A percentile compares a stretch with the other conserved stretches of the same genome.
Evolutionary conservation across 2,113 vertebrate genomes (phyloP).

Genomic region (Tetrao urogallus): DNA sequence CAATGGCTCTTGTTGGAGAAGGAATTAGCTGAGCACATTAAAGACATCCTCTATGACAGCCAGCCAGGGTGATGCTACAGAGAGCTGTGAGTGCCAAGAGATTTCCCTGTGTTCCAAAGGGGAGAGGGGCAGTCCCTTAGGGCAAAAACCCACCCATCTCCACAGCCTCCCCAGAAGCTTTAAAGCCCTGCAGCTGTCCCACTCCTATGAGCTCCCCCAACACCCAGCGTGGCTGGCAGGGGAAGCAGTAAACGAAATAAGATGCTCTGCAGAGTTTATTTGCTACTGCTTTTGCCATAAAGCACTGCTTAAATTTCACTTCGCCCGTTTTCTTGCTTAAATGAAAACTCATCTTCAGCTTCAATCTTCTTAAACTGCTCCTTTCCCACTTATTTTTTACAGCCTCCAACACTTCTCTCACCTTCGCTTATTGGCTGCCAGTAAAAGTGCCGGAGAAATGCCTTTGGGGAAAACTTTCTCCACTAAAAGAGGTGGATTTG

Average conservation of each 20-base stretch:
- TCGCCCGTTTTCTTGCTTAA: background rate
- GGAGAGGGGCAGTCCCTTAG: background rate
- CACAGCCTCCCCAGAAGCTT: background rate
- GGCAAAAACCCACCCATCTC: background rate
- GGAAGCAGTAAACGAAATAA: background rate
- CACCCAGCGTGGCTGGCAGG: background rate
- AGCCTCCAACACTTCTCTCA: background rate
- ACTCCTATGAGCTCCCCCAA: accelerated
- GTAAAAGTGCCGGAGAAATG: background rate
- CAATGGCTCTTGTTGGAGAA: background rate
- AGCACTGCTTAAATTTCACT: background rate
- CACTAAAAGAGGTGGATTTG: background rate
- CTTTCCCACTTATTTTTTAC: background rate
- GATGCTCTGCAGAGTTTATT: background rate
- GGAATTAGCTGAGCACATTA: background rate
- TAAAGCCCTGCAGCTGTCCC: background rate
- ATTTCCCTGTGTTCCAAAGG: background rate
- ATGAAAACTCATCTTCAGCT: background rate
- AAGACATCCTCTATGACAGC: background rate
- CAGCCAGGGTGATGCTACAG: background rate
- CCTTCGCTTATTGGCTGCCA: background rate
- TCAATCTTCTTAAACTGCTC: background rate
- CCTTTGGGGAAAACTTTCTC: background rate
- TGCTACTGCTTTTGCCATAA: background rate
- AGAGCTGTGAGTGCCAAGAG: background rate